Evolutionary conservation across 2,113 vertebrate species (phyloP).

Genomic region (Hoplias malabaricus): DNA sequence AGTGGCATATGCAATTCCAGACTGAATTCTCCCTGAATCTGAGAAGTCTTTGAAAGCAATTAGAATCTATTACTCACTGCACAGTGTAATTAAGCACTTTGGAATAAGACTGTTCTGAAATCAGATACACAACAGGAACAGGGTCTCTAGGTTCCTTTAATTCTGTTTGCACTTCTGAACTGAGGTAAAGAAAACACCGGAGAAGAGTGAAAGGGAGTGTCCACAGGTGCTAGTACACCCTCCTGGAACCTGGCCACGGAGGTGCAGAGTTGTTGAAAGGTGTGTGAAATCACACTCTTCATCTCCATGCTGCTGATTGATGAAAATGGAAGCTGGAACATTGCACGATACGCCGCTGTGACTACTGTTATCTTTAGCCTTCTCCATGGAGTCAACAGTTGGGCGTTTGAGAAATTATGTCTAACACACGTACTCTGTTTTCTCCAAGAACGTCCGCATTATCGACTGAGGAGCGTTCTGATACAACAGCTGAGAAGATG

Average conservation of each 20-base stretch:
- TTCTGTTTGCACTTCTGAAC: background rate
- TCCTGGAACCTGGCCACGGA: background rate
- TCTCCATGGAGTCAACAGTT: slow-evolving; percentile 5
- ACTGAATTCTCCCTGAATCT: no score
- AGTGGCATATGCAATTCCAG: no score
- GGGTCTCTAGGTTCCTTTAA: background rate
- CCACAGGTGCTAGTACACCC: background rate
- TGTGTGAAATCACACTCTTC: slow-evolving; percentile 15
- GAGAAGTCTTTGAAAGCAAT: no score
- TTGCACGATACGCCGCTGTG: background rate
- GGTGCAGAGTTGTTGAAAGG: background rate
- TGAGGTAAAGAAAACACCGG: background rate
- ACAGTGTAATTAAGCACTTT: no score
- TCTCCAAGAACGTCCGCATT: background rate
- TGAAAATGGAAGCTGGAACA: slow-evolving; percentile 16
- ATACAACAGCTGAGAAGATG: slow-evolving; percentile 4
- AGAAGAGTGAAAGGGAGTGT: background rate
- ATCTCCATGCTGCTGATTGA: slow-evolving; percentile 13
- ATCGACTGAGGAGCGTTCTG: slow-evolving; percentile 16
- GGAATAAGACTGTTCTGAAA: no score
- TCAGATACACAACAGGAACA: background rate
- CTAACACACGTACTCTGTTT: background rate
- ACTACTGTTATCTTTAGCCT: slow-evolving; percentile 30
- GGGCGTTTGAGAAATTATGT: slow-evolving; percentile 1
- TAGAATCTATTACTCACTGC: no score